These are phyloP conservation scores for Sebastolobus alascanus DNA, from an alignment of 2,797 vertebrate species.

Conservation along the genomic window DNA sequence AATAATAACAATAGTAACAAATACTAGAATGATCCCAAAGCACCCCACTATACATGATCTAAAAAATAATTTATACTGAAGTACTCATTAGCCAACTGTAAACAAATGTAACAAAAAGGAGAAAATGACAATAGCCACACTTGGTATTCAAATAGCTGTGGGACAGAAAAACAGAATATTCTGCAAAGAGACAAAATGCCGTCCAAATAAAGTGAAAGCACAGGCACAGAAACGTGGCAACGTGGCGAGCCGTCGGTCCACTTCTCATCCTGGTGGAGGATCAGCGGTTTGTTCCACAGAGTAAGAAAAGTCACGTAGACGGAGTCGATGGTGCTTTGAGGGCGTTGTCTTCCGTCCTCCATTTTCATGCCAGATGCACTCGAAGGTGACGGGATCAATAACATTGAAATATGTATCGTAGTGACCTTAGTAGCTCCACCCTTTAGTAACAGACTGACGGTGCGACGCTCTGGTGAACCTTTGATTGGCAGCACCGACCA, in stretches of 20 bases:
- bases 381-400: constrained; percentile 14
- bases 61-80: constrained; percentile 50
- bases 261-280: constrained; percentile 1
- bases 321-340: constrained; percentile 7
- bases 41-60: constrained; percentile 20
- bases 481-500: constrained; percentile 35
- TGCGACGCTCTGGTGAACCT: constrained; percentile 33
- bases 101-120: constrained; percentile 32
- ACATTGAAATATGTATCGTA: constrained; percentile 32
- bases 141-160: constrained; percentile 39
- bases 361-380: constrained; percentile 31
- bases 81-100: constrained; percentile 26
- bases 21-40: constrained; percentile 5
- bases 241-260: constrained; percentile 23
- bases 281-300: constrained; percentile 20
- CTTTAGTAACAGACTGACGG: constrained; percentile 71
- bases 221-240: constrained; percentile 61
- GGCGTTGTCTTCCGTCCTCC: constrained; percentile 34
- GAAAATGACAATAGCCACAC: constrained; percentile 35
- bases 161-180: constrained; percentile 27
- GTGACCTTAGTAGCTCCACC: constrained; percentile 81
- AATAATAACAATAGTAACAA: background rate
- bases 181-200: constrained; percentile 30
- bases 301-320: constrained; percentile 22
- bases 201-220: constrained; percentile 59